Evolutionary conservation across 2,797 vertebrate species (phyloP).

Genomic region (Hydrophis major): DNA sequence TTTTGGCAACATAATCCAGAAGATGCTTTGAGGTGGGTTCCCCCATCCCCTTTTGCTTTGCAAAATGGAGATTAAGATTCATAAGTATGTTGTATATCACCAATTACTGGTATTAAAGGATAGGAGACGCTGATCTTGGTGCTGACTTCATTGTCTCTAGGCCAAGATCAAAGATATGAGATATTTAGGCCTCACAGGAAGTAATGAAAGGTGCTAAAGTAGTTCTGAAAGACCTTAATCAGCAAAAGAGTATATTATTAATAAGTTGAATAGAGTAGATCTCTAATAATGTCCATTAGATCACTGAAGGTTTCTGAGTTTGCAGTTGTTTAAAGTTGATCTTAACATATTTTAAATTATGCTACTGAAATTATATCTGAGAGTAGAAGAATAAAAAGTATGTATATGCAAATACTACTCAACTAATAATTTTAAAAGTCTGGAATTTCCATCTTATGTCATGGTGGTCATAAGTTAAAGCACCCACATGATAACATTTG

Average conservation of each 20-base stretch:
- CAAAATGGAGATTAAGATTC: not conserved
- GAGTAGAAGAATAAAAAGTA: not conserved
- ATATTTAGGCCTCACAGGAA: not conserved
- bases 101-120: not conserved
- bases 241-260: not conserved
- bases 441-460: not conserved
- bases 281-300: not conserved
- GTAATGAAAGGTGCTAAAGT: not conserved
- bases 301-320: not conserved
- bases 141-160: not conserved
- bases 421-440: not conserved
- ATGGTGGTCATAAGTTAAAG: not conserved
- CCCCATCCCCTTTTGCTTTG: not conserved
- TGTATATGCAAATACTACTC: not conserved
- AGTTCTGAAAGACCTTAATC: not conserved
- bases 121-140: not conserved
- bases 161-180: not conserved
- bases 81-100: not conserved
- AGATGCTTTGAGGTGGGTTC: not conserved
- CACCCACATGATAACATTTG: too few relatives aligned
- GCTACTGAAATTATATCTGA: not conserved
- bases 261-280: not conserved
- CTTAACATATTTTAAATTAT: not conserved
- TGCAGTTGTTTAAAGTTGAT: not conserved
- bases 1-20: not conserved